These are phyloP conservation scores for Sula dactylatra DNA, from an alignment of 2,113 vertebrate species.

Conservation along the genomic window DNA sequence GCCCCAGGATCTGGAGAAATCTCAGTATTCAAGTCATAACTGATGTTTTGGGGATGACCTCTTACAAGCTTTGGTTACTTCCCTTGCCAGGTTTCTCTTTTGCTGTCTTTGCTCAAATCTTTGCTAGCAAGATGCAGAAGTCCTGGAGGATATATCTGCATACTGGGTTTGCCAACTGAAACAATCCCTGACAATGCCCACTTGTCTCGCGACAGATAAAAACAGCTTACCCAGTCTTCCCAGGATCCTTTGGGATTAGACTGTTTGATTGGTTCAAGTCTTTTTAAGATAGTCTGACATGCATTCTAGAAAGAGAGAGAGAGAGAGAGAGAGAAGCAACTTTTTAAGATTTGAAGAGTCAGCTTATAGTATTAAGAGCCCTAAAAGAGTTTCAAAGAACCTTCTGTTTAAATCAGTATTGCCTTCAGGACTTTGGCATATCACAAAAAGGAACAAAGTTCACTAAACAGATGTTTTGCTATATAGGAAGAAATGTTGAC, in stretches of 20 bases:
- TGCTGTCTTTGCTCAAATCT: not conserved
- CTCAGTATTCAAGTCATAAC: not conserved
- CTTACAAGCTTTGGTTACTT: not conserved
- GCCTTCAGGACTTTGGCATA: not conserved
- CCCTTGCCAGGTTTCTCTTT: not conserved
- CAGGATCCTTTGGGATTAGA: slow-evolving; percentile 84
- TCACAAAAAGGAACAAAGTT: not conserved
- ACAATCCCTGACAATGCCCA: not conserved
- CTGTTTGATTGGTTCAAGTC: slow-evolving; percentile 84
- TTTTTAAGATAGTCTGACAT: slow-evolving; percentile 81
- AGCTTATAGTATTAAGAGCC: not conserved
- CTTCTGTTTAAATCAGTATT: not conserved
- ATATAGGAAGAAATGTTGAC: not conserved
- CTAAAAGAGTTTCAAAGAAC: not conserved
- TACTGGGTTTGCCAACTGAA: not conserved
- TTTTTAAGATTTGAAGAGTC: not conserved
- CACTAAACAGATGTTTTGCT: not conserved
- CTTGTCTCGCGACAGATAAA: not conserved
- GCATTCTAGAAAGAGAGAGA: slow-evolving; percentile 76
- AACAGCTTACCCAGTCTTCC: slow-evolving; percentile 88
- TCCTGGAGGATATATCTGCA: not conserved
- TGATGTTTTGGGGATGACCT: not conserved
- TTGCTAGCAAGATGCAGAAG: not conserved
- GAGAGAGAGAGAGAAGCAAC: not conserved
- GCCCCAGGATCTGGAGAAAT: not conserved